A percentile compares a stretch with the other conserved stretches of the same genome.
phyloP scores from a whole-genome alignment of 1,140 invertebrate genomes.

The Oedothorax gibbosus region DNA sequence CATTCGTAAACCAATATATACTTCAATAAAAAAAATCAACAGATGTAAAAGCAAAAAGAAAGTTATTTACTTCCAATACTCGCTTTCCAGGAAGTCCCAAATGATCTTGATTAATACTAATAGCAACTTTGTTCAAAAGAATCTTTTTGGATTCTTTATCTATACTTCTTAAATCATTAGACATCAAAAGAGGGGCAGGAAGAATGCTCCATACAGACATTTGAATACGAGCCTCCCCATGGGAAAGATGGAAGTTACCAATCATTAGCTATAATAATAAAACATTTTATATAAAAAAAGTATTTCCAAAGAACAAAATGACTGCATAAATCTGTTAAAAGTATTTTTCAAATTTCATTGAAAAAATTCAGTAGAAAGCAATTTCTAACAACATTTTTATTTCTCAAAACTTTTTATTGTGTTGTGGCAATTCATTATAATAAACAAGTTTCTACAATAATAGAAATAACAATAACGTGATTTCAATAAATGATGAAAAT shows the following conservation, averaged over 20 bases:
- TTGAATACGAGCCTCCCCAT: constrained; percentile 68
- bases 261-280: constrained; percentile 66
- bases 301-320: background rate
- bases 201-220: constrained; percentile 71
- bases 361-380: background rate
- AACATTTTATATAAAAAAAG: constrained; percentile 19
- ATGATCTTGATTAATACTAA: constrained; percentile 68
- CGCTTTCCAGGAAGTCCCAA: constrained; percentile 69
- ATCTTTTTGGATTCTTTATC: constrained; percentile 65
- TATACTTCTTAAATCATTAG: constrained; percentile 68
- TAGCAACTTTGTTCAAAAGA: constrained; percentile 67
- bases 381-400: too few species aligned
- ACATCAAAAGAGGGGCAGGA: constrained; percentile 70
- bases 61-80: constrained; percentile 64
- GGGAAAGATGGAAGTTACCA: constrained; percentile 67
- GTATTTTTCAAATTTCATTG: background rate
- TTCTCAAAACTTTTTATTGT: too few species aligned
- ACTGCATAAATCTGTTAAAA: background rate
- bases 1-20: background rate
- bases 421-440: too few species aligned
- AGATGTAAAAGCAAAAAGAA: background rate
- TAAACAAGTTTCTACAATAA: too few species aligned
- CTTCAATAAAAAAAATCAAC: background rate
- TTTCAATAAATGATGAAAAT: too few species aligned
- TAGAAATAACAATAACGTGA: too few species aligned